Evolutionary conservation across 1,140 invertebrate species (phyloP), one percentile per base, ranked within the genome.

Genomic region (Drosophila melanogaster): DNA sequence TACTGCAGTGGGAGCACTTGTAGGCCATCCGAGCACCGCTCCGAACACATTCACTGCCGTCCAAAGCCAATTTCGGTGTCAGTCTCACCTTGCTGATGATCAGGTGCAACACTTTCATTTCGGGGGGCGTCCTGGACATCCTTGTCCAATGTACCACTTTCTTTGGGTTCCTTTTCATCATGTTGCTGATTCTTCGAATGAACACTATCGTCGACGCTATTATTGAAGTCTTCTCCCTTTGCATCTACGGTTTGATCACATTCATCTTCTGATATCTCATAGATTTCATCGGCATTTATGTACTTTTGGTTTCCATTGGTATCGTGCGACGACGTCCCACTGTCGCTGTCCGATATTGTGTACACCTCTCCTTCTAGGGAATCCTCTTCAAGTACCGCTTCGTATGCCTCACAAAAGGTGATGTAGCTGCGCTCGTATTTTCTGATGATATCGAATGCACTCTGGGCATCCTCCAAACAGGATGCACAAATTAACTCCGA

Each of bases 381-480:
- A 5, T 44, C 41, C 15, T 44, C 41, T 17, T 44, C 41, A 3
- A 44, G 41, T 1, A 44, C 4, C 17, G 41, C 41, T 1, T 44
- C 41, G 1, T 19, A 10, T 4, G 17, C 41, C 17, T 44, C 41
- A 11, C 41, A 44, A 4, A 57, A 57, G 2, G 47, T 19, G 5
- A 2, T 5, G 24, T 47, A 24, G 17, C 55, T 57, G 12, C 10
- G 44, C 24, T 57, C 55, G 15, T 47, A 33, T 2, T 8, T 43
- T 49, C n/a, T 15, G 4, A 33, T 57, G 11, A 47, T 57, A 4
- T 57, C 8, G 17, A 19, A 57, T 7, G 55, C 55, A 47, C 30
- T 57, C n/a, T 47, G 15, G 8, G 40, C 55, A 19, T 57, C 41
- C 14, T 33, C 7, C 24, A 49, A n/a, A 5, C 55, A 57, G 6